Percentiles rank a stretch among this genome's conserved stretches.
Evolutionary conservation across 1,140 invertebrate species (phyloP).

Genomic region (Tetraneura akinire): DNA sequence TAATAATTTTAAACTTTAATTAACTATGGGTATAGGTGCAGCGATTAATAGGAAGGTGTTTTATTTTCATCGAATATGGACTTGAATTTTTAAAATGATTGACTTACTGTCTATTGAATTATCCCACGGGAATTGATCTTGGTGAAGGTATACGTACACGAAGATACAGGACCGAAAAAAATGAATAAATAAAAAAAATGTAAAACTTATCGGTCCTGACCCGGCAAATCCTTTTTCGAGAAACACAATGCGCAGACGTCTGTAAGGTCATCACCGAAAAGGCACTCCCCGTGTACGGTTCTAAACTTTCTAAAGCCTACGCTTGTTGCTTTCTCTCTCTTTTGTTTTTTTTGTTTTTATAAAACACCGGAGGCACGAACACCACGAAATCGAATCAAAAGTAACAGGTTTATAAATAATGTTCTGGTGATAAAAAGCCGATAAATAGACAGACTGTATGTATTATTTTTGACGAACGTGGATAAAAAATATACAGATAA

Average conservation of each 20-base stretch:
- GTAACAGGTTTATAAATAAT: not conserved
- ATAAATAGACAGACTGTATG: too few relatives aligned
- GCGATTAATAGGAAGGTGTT: too few relatives aligned
- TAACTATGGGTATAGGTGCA: too few relatives aligned
- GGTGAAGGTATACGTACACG: too few relatives aligned
- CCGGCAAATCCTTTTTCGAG: not conserved
- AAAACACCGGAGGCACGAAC: not conserved
- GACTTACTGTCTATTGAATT: too few relatives aligned
- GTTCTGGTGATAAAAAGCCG: too few relatives aligned
- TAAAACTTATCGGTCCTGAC: not conserved
- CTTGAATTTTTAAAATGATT: too few relatives aligned
- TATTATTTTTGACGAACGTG: not conserved
- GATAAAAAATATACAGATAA: not conserved
- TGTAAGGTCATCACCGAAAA: not conserved
- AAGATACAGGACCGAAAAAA: too few relatives aligned
- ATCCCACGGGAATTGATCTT: too few relatives aligned
- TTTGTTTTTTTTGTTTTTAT: not conserved
- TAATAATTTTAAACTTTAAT: too few relatives aligned
- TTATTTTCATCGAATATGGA: too few relatives aligned
- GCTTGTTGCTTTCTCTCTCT: constrained; percentile 2
- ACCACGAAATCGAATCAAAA: not conserved
- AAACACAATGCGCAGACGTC: not conserved
- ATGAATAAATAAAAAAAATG: not conserved
- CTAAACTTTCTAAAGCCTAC: constrained; percentile 34
- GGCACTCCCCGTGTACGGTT: not conserved